These are phyloP conservation scores for Phrynosoma platyrhinos DNA, from an alignment of 2,113 vertebrate genomes.

Conservation along the genomic window DNA sequence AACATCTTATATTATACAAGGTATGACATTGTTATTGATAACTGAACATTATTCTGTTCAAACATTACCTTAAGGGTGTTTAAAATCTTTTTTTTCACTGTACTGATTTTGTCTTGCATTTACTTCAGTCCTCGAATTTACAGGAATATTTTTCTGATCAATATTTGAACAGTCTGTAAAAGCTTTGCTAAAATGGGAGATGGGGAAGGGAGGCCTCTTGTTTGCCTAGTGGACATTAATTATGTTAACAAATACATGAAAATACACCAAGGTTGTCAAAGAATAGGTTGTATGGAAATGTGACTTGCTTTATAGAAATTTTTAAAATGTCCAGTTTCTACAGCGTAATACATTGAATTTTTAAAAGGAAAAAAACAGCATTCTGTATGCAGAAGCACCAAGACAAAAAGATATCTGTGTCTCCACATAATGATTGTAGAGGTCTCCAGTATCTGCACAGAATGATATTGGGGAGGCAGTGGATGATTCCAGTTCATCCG, in stretches of 20 bases:
- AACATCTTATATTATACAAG: background rate
- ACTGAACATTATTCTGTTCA: background rate
- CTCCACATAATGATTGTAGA: background rate
- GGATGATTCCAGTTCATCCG: background rate
- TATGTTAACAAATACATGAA: conserved; percentile 1
- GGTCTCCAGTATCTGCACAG: background rate
- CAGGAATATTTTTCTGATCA: background rate
- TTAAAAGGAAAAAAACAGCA: too few species aligned
- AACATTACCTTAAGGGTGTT: background rate
- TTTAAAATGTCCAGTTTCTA: background rate
- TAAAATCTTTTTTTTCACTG: conserved; percentile 11
- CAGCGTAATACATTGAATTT: too few species aligned
- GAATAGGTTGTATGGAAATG: background rate
- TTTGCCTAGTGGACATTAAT: background rate
- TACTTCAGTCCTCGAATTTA: background rate
- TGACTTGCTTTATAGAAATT: background rate
- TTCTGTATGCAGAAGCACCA: background rate
- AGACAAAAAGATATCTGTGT: background rate
- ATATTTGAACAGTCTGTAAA: background rate
- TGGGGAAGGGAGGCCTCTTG: background rate
- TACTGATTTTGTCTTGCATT: background rate
- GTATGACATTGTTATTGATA: background rate
- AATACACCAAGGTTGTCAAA: background rate
- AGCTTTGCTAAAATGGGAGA: background rate
- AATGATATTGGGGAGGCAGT: background rate